Evolutionary conservation across 2,888 invertebrate genomes (phyloP).

Genomic region (Rhimphoctona megacephalus): DNA sequence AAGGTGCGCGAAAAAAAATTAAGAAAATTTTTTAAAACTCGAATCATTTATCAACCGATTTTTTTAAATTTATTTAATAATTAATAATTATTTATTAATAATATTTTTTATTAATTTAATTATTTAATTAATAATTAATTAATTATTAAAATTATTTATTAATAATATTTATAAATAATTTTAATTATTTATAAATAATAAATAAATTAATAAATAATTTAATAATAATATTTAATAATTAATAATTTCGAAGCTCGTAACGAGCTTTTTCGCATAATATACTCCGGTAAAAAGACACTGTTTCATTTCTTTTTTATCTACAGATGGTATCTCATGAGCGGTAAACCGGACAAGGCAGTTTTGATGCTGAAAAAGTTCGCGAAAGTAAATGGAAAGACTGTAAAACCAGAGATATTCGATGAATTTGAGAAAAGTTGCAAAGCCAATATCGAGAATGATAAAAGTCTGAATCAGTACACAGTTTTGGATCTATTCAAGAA

Average conservation of each 20-base stretch:
- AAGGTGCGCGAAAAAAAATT: conserved; percentile 80
- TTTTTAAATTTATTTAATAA: too few species aligned
- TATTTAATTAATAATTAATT: too few species aligned
- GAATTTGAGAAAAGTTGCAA: conserved; percentile 91
- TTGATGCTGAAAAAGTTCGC: conserved; percentile 93
- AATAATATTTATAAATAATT: too few species aligned
- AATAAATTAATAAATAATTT: too few species aligned
- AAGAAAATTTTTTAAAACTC: not conserved
- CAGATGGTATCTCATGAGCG: conserved; percentile 94
- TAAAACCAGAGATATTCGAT: conserved; percentile 90
- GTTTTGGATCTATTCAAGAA: conserved; percentile 93
- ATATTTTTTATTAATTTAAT: too few species aligned
- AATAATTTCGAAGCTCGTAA: not conserved
- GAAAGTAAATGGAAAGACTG: conserved; percentile 90
- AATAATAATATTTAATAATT: too few species aligned
- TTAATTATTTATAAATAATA: too few species aligned
- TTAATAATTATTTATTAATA: too few species aligned
- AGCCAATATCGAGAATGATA: conserved; percentile 89
- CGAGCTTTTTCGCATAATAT: not conserved
- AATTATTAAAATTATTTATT: too few species aligned
- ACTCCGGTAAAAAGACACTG: not conserved
- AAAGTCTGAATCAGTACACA: conserved; percentile 89
- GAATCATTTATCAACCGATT: not conserved
- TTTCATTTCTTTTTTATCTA: conserved; percentile 1
- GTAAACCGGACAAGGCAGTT: conserved; percentile 92